A percentile compares a stretch with the other conserved stretches of the same genome.
Evolutionary conservation across 2,797 vertebrate species (phyloP).

Genomic region (Pangasius djambal): DNA sequence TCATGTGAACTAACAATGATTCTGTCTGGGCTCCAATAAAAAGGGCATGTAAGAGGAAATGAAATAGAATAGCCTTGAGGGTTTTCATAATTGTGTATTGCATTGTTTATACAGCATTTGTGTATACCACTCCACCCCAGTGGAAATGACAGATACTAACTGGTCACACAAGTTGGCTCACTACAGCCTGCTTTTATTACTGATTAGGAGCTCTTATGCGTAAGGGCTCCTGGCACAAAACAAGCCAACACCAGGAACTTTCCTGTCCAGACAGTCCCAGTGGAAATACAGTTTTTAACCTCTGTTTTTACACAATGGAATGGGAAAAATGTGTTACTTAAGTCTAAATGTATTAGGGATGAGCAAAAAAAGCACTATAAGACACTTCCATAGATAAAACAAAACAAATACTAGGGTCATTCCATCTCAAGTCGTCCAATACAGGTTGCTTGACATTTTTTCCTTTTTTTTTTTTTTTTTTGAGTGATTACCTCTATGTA

Average conservation of each 20-base stretch:
- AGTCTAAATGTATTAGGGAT: not conserved
- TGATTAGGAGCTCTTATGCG: not conserved
- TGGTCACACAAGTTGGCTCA: not conserved
- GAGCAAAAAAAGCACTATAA: not conserved
- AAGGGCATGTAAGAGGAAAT: conserved; percentile 11
- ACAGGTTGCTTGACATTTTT: no score
- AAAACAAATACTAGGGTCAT: not conserved
- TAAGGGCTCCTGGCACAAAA: not conserved
- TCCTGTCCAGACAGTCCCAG: not conserved
- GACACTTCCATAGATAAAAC: not conserved
- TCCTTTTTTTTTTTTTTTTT: no score
- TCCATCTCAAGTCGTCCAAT: no score
- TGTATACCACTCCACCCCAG: conserved; percentile 43
- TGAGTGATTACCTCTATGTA: no score
- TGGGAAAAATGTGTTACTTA: not conserved
- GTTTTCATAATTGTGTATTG: not conserved
- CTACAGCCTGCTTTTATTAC: not conserved
- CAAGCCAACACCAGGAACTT: not conserved
- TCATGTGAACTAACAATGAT: conserved; percentile 19
- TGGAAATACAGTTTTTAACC: not conserved
- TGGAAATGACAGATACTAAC: not conserved
- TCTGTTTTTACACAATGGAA: not conserved
- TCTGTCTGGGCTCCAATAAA: not conserved
- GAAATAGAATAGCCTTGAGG: not conserved
- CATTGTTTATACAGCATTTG: not conserved